Conservation (phyloP, 2,113 vertebrate species). For the Charadrius vociferus region DNA sequence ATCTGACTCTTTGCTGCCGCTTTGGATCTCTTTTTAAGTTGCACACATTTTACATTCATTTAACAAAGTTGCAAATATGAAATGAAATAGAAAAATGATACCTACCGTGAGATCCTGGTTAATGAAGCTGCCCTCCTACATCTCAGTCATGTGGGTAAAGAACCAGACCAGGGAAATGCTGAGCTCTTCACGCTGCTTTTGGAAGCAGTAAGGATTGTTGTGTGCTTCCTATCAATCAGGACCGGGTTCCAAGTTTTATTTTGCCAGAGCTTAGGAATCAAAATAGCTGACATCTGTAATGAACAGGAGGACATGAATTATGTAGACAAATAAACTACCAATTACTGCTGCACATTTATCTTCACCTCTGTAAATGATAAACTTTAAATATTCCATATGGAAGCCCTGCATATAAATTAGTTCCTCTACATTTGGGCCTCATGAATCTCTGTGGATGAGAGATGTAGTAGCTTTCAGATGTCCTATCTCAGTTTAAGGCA, state of each 20-base stretch:
- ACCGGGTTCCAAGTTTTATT: neutral
- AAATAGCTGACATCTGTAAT: neutral
- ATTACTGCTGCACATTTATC: slow-evolving; percentile 12
- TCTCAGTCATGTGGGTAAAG: neutral
- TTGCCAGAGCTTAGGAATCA: neutral
- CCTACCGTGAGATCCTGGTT: neutral
- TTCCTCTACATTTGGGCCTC: neutral
- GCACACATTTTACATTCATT: neutral
- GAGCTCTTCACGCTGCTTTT: neutral
- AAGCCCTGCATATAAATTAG: neutral
- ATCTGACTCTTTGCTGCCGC: neutral
- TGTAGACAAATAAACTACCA: neutral
- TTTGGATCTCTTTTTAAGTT: neutral
- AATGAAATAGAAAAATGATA: neutral
- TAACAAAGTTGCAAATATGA: neutral
- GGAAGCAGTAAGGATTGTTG: neutral
- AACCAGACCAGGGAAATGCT: neutral
- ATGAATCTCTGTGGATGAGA: neutral
- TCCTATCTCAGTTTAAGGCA: neutral
- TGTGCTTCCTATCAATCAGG: neutral
- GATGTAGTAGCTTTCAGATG: neutral
- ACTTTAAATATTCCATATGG: neutral
- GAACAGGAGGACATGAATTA: neutral
- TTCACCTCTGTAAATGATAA: neutral
- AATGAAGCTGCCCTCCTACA: neutral